Percentiles rank a stretch among this genome's conserved stretches.
Conservation (phyloP, 2,888 invertebrate genomes). For the Pristionchus exspectatus region DNA sequence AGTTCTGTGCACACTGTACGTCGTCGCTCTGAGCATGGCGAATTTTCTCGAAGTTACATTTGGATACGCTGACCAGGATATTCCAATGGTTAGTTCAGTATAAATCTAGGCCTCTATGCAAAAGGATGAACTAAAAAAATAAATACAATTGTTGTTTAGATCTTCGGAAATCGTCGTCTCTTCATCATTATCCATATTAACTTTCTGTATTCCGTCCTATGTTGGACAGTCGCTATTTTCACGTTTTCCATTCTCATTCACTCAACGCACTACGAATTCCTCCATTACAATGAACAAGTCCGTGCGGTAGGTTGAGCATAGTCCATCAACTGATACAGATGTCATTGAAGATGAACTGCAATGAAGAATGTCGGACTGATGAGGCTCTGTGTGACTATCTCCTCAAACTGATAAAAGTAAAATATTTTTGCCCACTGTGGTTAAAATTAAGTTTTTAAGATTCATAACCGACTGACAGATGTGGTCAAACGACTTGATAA, state of each 20-base stretch:
- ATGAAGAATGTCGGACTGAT: not conserved
- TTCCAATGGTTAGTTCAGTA: not conserved
- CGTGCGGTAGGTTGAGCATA: not conserved
- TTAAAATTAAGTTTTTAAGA: not conserved
- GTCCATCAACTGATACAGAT: not conserved
- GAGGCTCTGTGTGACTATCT: conserved; percentile 40
- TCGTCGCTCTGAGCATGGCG: not conserved
- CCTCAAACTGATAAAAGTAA: conserved; percentile 45
- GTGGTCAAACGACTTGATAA: conserved; percentile 46
- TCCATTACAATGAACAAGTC: conserved; percentile 41
- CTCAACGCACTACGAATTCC: conserved; percentile 38
- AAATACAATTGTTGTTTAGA: too few species aligned
- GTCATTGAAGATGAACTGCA: not conserved
- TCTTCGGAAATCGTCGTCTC: conserved; percentile 4
- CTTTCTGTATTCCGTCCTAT: not conserved
- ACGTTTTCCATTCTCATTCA: conserved; percentile 27
- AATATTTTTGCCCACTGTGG: not conserved
- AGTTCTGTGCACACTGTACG: not conserved
- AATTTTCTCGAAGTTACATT: not conserved
- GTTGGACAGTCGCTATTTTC: conserved; percentile 44
- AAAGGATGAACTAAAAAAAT: too few species aligned
- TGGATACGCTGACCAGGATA: not conserved
- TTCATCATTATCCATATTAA: not conserved
- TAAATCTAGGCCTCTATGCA: too few species aligned
- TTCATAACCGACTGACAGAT: conserved; percentile 44